Evolutionary conservation across 2,888 invertebrate genomes (phyloP).

Genomic region (Acanthoscelides obtectus): DNA sequence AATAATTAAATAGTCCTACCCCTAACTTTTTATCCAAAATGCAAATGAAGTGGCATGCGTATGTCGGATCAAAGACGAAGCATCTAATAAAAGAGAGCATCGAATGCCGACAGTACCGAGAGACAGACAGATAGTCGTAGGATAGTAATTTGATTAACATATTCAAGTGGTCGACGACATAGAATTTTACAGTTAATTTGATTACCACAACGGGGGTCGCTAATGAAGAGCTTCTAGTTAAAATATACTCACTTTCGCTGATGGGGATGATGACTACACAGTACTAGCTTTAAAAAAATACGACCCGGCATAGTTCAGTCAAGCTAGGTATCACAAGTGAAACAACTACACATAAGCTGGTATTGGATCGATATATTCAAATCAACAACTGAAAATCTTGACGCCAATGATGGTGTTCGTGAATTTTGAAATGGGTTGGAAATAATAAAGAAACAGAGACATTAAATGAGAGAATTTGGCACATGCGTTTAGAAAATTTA

Average conservation of each 20-base stretch:
- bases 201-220: neutral
- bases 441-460: too few relatives aligned
- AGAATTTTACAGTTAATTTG: neutral
- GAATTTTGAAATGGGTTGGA: too few relatives aligned
- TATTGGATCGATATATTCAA: too few relatives aligned
- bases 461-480: too few relatives aligned
- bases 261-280: neutral
- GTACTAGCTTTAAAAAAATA: neutral
- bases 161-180: neutral
- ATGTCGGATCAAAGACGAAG: neutral
- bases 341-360: too few relatives aligned
- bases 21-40: too few relatives aligned
- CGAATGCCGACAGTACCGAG: neutral
- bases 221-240: neutral
- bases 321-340: neutral
- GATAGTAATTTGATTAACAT: slow-evolving; percentile 2
- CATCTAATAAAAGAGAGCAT: neutral
- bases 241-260: neutral
- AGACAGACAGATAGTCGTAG: too few relatives aligned
- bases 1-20: too few relatives aligned
- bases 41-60: neutral
- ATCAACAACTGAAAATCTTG: too few relatives aligned
- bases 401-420: too few relatives aligned
- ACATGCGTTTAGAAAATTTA: too few relatives aligned
- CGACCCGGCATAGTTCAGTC: neutral